These are phyloP conservation scores for Eupristina koningsbergeri DNA, from an alignment of 1,140 invertebrate species.

Conservation along the genomic window DNA sequence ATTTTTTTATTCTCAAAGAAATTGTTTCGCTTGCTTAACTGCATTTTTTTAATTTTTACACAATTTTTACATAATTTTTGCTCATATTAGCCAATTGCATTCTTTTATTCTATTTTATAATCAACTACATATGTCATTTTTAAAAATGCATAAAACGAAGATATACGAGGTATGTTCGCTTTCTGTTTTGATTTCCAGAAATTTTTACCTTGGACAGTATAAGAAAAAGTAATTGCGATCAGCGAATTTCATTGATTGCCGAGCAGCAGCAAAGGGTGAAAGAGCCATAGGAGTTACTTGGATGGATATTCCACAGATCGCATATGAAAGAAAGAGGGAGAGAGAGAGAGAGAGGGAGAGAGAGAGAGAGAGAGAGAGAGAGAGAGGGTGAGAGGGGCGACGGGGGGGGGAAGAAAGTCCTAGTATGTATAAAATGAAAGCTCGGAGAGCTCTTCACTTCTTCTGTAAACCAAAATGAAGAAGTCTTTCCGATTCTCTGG, in stretches of 20 bases:
- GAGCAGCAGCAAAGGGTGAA: neutral
- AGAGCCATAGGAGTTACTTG: neutral
- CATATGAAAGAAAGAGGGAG: no score
- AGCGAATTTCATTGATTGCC: neutral
- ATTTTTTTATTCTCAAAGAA: no score
- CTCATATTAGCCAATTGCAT: no score
- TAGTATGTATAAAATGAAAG: constrained; percentile 36
- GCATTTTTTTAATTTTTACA: no score
- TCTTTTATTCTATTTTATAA: no score
- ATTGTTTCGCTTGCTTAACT: no score
- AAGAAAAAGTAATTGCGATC: neutral
- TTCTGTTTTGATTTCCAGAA: neutral
- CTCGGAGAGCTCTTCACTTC: constrained; percentile 33
- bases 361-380: neutral
- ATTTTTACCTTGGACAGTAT: neutral
- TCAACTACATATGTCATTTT: no score
- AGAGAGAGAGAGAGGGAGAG: neutral
- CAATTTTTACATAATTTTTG: no score
- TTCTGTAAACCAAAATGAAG: constrained; percentile 1
- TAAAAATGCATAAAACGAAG: no score
- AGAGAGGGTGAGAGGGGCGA: neutral
- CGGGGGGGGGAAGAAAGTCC: neutral
- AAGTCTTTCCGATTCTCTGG: constrained; percentile 44
- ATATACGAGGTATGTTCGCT: neutral
- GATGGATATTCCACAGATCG: neutral